phyloP scores from a whole-genome alignment of 2,113 vertebrate species.

The Lutjanus erythropterus region DNA sequence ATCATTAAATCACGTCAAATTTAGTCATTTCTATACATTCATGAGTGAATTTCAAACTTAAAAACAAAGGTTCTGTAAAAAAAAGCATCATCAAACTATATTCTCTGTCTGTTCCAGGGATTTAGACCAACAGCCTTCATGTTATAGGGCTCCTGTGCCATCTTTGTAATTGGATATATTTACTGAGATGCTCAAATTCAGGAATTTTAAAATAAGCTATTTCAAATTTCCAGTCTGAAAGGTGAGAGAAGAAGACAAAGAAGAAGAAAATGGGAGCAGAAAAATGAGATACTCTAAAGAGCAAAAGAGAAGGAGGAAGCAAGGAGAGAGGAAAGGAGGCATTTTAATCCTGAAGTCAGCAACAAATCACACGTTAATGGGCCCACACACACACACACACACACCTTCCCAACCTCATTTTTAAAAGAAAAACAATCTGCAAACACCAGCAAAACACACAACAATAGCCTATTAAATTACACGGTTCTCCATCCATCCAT shows the following conservation, averaged over 20 bases:
- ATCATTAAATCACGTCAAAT: too few relatives aligned
- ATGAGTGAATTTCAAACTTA: not conserved
- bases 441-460: slow-evolving; percentile 33
- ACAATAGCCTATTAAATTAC: slow-evolving; percentile 9
- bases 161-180: not conserved
- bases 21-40: too few relatives aligned
- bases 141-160: not conserved
- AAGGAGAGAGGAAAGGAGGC: not conserved
- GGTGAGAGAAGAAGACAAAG: too few relatives aligned
- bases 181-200: not conserved
- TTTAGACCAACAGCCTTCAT: too few relatives aligned
- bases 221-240: not conserved
- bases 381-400: slow-evolving; percentile 6
- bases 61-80: not conserved
- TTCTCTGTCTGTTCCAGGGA: not conserved
- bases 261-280: not conserved
- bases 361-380: slow-evolving; percentile 11
- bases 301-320: not conserved
- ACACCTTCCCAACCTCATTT: not conserved
- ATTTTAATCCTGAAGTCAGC: slow-evolving; percentile 49
- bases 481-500: not conserved
- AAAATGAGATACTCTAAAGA: not conserved
- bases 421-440: slow-evolving; percentile 30
- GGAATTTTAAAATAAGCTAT: not conserved
- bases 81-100: not conserved